Conservation (phyloP, 2,797 vertebrate genomes). For the Babyrousa celebensis region DNA sequence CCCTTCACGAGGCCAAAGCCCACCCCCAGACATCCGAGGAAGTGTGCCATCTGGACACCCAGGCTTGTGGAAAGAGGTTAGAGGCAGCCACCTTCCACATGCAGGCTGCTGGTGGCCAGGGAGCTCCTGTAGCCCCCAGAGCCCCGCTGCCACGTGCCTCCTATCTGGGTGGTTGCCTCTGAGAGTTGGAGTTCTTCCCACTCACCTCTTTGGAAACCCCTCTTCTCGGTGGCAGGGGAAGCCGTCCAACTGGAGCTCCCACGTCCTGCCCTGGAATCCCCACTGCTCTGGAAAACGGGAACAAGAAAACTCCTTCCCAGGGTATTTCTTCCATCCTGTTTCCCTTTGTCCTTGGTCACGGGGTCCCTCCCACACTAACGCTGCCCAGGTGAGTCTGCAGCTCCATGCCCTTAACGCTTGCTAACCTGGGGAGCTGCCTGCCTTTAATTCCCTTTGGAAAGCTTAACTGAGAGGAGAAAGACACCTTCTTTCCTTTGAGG, state of each 20-base stretch:
- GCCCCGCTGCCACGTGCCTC: fast-evolving
- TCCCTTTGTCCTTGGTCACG: background rate
- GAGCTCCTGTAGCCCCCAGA: background rate
- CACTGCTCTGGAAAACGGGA: background rate
- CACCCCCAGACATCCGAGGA: background rate
- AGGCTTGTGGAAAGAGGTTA: background rate
- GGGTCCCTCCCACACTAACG: background rate
- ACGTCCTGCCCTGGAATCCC: background rate
- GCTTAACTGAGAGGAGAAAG: background rate
- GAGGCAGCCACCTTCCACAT: fast-evolving
- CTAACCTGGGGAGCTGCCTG: background rate
- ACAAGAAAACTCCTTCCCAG: background rate
- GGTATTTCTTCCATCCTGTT: background rate
- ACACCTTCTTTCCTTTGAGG: background rate
- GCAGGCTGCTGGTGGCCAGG: background rate
- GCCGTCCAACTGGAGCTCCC: background rate
- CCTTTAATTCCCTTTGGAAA: slow-evolving; percentile 37
- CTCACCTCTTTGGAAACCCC: background rate
- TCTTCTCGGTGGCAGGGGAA: background rate
- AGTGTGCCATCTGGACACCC: background rate
- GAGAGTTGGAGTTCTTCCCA: background rate
- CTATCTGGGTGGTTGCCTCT: background rate
- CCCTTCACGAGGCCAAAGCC: background rate
- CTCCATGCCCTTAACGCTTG: background rate
- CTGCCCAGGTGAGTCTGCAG: background rate